Evolutionary conservation across 1,140 invertebrate species (phyloP).

Genomic region (Macrobrachium rosenbergii): DNA sequence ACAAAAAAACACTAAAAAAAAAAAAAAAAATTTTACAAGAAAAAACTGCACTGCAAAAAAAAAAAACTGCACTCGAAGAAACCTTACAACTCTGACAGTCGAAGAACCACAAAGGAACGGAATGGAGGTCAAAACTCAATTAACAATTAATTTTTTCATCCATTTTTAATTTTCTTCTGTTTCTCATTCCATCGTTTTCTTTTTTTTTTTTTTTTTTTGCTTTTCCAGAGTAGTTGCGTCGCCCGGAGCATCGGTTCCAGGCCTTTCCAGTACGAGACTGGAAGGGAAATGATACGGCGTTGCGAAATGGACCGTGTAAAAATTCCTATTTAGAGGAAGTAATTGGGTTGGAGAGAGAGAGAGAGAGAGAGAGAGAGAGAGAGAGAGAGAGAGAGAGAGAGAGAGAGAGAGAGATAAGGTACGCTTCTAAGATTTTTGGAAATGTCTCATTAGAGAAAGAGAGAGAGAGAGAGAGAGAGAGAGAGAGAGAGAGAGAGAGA

Average conservation of each 20-base stretch:
- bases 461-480: not conserved
- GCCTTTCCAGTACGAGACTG: not conserved
- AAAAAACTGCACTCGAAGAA: no score
- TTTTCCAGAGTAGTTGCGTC: no score
- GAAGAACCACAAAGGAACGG: no score
- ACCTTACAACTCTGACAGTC: no score
- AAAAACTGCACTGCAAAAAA: no score
- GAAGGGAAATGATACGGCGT: not conserved
- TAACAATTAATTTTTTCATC: no score
- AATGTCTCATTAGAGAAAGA: not conserved
- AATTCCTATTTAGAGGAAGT: not conserved
- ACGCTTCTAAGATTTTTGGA: not conserved
- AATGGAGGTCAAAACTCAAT: no score
- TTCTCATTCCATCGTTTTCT: no score
- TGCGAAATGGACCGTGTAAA: not conserved
- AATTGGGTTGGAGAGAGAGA: slow-evolving; percentile 15
- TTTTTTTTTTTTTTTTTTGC: no score
- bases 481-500: not conserved
- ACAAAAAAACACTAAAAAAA: no score
- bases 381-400: not conserved
- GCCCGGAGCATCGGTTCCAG: not conserved
- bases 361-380: slow-evolving; percentile 30
- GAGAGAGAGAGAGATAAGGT: not conserved
- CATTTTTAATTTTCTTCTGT: no score
- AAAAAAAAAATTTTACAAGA: no score